These are phyloP conservation scores for Ephydatia muelleri DNA, from an alignment of 37 sponge, comb jelly and placozoan genomes.

Conservation along the genomic window DNA sequence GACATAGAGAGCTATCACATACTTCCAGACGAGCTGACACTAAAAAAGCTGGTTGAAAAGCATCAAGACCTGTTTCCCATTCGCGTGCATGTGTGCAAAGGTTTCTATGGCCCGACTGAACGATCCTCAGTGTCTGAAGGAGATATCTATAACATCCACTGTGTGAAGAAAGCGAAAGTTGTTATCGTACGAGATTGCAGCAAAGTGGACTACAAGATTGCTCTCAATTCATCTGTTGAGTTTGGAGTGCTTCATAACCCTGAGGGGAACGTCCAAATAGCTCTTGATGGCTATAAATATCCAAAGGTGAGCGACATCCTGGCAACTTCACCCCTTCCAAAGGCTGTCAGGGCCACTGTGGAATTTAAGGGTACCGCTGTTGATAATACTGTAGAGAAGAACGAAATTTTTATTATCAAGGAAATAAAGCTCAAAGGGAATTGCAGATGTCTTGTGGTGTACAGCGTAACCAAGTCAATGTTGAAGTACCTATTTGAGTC, in stretches of 20 bases:
- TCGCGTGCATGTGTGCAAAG: constrained; percentile 36
- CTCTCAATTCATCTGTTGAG: constrained; percentile 38
- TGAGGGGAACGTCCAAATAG: constrained; percentile 5
- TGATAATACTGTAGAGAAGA: no score
- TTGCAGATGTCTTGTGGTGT: no score
- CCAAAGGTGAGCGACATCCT: constrained; percentile 42
- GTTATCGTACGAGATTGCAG: constrained; percentile 27
- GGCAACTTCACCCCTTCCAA: constrained; percentile 26
- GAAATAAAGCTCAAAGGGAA: no score
- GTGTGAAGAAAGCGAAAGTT: constrained; percentile 31
- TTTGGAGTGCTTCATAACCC: constrained; percentile 58
- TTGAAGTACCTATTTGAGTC: constrained; percentile 30
- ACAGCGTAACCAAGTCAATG: constrained; percentile 19
- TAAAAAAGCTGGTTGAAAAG: constrained; percentile 4
- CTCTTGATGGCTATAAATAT: constrained; percentile 40
- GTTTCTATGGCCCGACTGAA: constrained; percentile 42
- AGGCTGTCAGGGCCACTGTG: constrained; percentile 30
- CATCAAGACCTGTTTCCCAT: constrained; percentile 26
- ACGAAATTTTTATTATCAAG: no score
- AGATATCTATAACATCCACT: constrained; percentile 58
- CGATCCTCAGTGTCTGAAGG: constrained; percentile 48
- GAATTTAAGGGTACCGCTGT: no score
- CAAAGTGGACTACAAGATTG: constrained; percentile 17
- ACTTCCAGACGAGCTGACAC: constrained; percentile 9
- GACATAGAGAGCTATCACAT: no score